Evolutionary conservation across 2,113 vertebrate species (phyloP), one percentile per base, ranked within the genome.

Genomic region (Podarcis cretensis): DNA sequence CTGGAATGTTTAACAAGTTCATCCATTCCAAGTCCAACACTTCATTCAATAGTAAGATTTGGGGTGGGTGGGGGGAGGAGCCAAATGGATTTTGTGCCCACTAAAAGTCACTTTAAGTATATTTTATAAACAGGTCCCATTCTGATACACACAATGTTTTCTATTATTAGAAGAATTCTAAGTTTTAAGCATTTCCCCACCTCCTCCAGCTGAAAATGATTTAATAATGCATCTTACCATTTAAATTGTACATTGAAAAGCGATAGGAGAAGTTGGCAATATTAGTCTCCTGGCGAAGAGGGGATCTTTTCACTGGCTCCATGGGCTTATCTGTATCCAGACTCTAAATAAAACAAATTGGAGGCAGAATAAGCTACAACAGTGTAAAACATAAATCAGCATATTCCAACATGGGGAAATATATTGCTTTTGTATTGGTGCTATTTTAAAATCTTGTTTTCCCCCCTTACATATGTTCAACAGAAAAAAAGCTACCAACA

Each of bases 251-350:
- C 98, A 99, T 99, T 40, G 99, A 99, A 96, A 99, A 99, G 32
- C 99, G 98, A 93, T 99, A 99, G n/a, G 98, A 99, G 97, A 99
- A 99, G 96, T 99, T 99, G 92, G 99, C 99, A 95, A 99, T 98
- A 94, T 99, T 99, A 12, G 99, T 99, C 95, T 99, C 99, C 90
- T 99, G 98, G 80, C 97, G 97, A 94, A 99, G 98, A 89, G 99
- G 98, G 81, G 98, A 98, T 92, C 96, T 97, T 94, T 99, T 99
- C 90, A 99, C 97, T 83, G 98, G 96, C 94, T 98, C 98, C 95
- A 96, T 94, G 2, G 98, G 97, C 90, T 97, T 98, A 40, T 98
- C 99, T 40, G 98, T 98, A 96, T 99, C 99, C 97, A 99, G 96
- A 96, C 98, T 99, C 99, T 99, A 92, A 35, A 89, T 59, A 81